Evolutionary conservation across 2,888 invertebrate species (phyloP).

Genomic region (Xestia ashworthii): DNA sequence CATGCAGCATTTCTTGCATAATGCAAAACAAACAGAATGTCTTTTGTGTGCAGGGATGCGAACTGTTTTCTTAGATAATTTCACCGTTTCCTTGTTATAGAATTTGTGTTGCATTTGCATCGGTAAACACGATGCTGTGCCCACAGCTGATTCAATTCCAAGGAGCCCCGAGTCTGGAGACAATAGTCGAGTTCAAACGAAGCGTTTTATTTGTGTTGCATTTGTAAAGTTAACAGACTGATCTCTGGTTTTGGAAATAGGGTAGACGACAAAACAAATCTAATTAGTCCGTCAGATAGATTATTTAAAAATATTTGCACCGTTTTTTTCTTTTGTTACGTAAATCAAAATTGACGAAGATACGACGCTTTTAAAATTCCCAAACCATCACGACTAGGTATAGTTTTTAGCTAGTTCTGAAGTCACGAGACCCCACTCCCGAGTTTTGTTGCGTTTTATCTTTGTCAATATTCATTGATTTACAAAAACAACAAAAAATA

Average conservation of each 20-base stretch:
- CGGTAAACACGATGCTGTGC: slow-evolving; percentile 17
- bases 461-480: no score
- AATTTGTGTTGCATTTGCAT: slow-evolving; percentile 39
- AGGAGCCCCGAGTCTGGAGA: slow-evolving; percentile 1
- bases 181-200: slow-evolving; percentile 13
- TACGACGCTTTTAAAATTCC: no score
- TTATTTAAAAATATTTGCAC: no score
- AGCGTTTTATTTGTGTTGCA: slow-evolving; percentile 3
- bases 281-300: no score
- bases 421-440: no score
- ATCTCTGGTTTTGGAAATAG: neutral
- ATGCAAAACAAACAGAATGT: slow-evolving; percentile 4
- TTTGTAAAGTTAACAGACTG: neutral
- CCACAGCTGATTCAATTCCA: slow-evolving; percentile 29
- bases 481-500: no score
- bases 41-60: neutral
- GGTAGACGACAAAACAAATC: no score
- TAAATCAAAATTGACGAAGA: no score
- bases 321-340: no score
- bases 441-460: no score
- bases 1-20: slow-evolving; percentile 2
- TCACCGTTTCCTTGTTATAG: slow-evolving; percentile 33
- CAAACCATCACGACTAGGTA: no score
- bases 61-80: slow-evolving; percentile 21
- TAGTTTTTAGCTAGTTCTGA: no score